Percentiles rank a stretch among this genome's conserved stretches.
Evolutionary conservation across 2,113 vertebrate genomes (phyloP).

Genomic region (Dolichotis patagonum): DNA sequence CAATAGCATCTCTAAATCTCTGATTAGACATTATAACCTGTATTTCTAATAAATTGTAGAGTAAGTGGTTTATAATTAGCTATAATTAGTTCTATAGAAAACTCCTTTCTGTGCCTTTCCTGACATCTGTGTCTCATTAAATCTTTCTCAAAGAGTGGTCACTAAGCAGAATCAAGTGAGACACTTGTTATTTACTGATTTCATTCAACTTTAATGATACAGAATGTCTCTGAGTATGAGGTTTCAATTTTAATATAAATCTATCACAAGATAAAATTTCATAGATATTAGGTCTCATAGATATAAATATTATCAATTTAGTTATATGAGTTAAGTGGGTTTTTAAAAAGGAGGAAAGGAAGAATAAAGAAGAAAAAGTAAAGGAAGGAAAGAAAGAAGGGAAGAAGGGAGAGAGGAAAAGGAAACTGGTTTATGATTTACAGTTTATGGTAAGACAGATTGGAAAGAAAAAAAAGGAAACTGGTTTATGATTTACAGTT

Average conservation of each 20-base stretch:
- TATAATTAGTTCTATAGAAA: background rate
- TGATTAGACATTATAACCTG: background rate
- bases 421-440: background rate
- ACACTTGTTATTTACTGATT: background rate
- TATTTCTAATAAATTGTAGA: background rate
- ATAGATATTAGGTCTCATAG: background rate
- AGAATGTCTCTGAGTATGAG: background rate
- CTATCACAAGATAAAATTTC: background rate
- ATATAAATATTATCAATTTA: background rate
- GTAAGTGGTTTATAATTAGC: background rate
- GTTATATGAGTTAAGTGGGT: background rate
- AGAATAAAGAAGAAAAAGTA: rapidly evolving
- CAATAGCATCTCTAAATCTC: background rate
- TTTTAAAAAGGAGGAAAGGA: background rate
- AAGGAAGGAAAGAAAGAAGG: rapidly evolving
- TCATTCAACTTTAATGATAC: background rate
- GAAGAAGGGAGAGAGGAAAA: rapidly evolving
- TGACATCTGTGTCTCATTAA: background rate
- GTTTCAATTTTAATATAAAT: background rate
- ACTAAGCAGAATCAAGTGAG: background rate
- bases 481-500: background rate
- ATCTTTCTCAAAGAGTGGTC: background rate
- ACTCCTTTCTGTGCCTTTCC: background rate
- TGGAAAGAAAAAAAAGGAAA: background rate
- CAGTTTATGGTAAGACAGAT: background rate